Conservation (phyloP, 1,140 invertebrate genomes). For the Trypoxylus dichotomus region DNA sequence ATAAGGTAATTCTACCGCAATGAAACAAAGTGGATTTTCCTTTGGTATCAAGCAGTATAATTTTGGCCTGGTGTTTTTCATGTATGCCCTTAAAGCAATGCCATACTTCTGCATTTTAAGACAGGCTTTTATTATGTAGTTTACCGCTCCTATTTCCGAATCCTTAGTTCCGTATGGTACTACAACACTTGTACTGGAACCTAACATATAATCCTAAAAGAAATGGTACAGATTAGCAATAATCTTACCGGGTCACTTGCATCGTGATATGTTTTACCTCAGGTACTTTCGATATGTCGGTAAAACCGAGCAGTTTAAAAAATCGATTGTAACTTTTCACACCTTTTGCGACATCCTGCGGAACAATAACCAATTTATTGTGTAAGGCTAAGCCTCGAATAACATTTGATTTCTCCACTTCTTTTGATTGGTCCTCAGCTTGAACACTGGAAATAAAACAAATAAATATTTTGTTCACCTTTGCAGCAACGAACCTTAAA, state of each 20-base stretch:
- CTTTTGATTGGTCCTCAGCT: not conserved
- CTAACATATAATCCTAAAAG: not conserved
- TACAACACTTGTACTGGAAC: not conserved
- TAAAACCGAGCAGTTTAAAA: constrained; percentile 18
- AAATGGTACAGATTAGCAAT: no score
- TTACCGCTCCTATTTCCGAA: not conserved
- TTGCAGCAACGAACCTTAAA: not conserved
- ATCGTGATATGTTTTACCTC: no score
- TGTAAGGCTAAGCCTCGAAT: not conserved
- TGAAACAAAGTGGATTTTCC: not conserved
- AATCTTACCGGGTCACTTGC: no score
- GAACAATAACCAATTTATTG: not conserved
- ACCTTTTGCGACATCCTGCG: constrained; percentile 5
- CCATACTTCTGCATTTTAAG: not conserved
- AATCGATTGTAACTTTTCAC: constrained; percentile 3
- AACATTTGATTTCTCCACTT: not conserved
- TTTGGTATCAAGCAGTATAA: constrained; percentile 21
- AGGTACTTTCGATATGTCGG: not conserved
- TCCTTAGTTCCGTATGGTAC: not conserved
- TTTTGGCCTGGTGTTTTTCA: constrained; percentile 12
- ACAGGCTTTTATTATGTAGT: not conserved
- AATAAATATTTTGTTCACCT: no score
- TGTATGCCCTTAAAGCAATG: constrained; percentile 1
- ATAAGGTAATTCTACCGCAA: constrained; percentile 5
- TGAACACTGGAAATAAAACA: not conserved